A percentile compares a stretch with the other conserved stretches of the same genome.
phyloP scores from a whole-genome alignment of 2,888 invertebrate genomes.

The Aproaerema taeniolella region DNA sequence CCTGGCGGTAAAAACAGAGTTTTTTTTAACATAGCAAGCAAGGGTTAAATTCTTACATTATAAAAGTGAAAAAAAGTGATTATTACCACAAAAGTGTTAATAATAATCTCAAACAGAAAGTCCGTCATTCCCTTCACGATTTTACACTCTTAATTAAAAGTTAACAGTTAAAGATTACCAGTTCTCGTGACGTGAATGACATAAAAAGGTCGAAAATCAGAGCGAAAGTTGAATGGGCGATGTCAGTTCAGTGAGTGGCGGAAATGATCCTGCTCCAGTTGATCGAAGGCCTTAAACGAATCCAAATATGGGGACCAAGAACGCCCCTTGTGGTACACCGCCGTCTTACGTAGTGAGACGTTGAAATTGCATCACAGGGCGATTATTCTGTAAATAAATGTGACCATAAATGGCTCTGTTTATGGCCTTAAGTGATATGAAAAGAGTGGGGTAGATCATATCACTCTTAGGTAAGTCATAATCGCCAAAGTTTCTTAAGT shows the following conservation, averaged over 20 bases:
- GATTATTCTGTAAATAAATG: background rate
- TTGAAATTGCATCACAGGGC: slow-evolving; percentile 6
- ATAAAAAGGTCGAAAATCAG: slow-evolving; percentile 59
- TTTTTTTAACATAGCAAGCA: no score
- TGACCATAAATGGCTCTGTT: no score
- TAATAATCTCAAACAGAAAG: no score
- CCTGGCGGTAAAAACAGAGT: slow-evolving; percentile 4
- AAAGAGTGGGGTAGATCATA: no score
- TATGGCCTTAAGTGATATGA: no score
- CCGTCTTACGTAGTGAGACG: background rate
- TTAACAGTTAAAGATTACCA: slow-evolving; percentile 15
- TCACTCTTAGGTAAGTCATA: no score
- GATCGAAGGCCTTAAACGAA: slow-evolving; percentile 51
- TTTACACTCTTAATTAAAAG: slow-evolving; percentile 13
- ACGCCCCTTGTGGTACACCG: slow-evolving; percentile 17
- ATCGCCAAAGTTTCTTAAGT: no score
- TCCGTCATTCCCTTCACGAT: slow-evolving; percentile 2
- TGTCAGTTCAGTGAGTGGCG: slow-evolving; percentile 48
- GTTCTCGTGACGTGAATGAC: slow-evolving; percentile 16
- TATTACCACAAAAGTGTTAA: no score
- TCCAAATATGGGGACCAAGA: slow-evolving; percentile 65
- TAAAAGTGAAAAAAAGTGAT: no score
- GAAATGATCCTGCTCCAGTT: slow-evolving; percentile 42
- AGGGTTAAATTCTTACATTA: no score
- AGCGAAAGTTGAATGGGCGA: slow-evolving; percentile 49